These are phyloP conservation scores for Callospermophilus lateralis DNA, from an alignment of 2,113 vertebrate genomes.

Conservation along the genomic window DNA sequence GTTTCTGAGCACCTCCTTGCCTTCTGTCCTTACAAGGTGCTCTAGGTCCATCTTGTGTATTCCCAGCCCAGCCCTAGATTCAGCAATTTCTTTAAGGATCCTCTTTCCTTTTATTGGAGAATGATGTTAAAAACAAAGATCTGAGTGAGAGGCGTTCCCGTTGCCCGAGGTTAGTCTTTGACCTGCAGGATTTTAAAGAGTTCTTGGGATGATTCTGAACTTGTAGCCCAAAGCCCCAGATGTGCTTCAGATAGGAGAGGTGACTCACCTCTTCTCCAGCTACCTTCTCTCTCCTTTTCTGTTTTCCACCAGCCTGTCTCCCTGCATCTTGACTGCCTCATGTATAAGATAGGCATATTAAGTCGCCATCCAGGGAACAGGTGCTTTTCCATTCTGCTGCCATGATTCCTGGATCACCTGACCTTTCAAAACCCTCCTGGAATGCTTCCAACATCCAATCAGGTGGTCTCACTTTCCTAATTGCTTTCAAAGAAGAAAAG, in stretches of 20 bases:
- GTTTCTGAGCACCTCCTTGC: not conserved
- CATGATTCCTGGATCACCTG: not conserved
- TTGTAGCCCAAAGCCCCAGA: not conserved
- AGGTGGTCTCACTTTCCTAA: slow-evolving; percentile 31
- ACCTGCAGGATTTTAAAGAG: not conserved
- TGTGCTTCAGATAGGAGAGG: not conserved
- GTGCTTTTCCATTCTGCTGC: slow-evolving; percentile 24
- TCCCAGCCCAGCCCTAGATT: not conserved
- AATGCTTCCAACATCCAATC: not conserved
- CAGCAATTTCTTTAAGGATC: not conserved
- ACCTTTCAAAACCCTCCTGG: slow-evolving; percentile 30
- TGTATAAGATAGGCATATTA: not conserved
- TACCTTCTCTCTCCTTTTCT: not conserved
- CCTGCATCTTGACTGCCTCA: not conserved
- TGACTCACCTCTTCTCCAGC: not conserved
- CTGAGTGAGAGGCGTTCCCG: not conserved
- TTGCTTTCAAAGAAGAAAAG: slow-evolving; percentile 46
- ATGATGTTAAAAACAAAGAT: not conserved
- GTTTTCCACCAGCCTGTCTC: not conserved
- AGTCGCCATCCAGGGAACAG: slow-evolving; percentile 25
- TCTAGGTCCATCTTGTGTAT: not conserved
- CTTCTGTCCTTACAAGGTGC: not conserved
- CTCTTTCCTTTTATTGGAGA: not conserved
- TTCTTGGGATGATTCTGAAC: slow-evolving; percentile 23
- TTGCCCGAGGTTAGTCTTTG: not conserved